These are phyloP conservation scores for Arctia plantaginis DNA, from an alignment of 2,888 invertebrate genomes.

Conservation along the genomic window DNA sequence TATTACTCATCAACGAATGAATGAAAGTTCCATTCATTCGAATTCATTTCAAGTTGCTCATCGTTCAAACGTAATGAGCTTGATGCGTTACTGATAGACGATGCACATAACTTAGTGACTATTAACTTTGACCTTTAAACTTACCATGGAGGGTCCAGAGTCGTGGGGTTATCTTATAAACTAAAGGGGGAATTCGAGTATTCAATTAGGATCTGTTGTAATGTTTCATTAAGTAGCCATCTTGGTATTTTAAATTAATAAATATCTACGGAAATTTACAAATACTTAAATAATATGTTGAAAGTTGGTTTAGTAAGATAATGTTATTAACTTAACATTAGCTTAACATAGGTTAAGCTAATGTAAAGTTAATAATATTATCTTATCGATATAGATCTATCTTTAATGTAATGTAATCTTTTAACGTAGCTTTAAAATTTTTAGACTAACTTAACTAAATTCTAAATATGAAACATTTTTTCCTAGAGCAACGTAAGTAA, in stretches of 20 bases:
- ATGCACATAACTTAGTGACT: conserved; percentile 10
- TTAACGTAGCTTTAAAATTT: too few relatives aligned
- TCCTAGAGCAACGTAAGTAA: too few relatives aligned
- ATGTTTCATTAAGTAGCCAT: not conserved
- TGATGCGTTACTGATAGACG: conserved; percentile 4
- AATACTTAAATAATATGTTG: not conserved
- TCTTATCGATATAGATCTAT: too few relatives aligned
- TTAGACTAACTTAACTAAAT: too few relatives aligned
- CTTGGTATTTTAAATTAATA: not conserved
- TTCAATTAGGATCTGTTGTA: not conserved
- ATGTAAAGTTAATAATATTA: too few relatives aligned
- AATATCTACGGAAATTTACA: not conserved
- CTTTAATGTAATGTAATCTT: too few relatives aligned
- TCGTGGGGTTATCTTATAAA: conserved; percentile 6
- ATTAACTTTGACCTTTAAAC: conserved; percentile 13
- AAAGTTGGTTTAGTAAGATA: not conserved
- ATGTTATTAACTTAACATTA: too few relatives aligned
- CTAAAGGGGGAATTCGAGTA: not conserved
- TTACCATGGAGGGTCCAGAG: not conserved
- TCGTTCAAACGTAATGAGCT: conserved; percentile 5
- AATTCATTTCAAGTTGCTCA: conserved; percentile 4
- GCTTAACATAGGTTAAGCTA: too few relatives aligned
- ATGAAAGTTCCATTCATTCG: conserved; percentile 10
- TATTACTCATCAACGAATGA: not conserved
- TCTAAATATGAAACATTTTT: too few relatives aligned